These are phyloP conservation scores for Seriola rivoliana DNA, from an alignment of 2,113 vertebrate genomes.

Conservation along the genomic window DNA sequence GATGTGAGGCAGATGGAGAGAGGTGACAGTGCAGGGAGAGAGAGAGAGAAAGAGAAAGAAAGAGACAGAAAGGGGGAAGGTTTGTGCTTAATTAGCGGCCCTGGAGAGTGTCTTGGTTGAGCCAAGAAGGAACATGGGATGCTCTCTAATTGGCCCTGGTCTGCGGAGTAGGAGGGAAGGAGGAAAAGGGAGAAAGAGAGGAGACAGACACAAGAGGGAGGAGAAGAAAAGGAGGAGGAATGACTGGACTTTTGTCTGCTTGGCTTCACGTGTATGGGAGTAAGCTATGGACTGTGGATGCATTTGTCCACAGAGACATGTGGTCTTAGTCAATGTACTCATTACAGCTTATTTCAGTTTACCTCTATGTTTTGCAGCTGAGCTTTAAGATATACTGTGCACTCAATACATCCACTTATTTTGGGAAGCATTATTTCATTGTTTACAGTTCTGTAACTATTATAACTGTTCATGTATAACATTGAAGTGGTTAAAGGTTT, in stretches of 20 bases:
- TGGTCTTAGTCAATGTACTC: constrained; percentile 12
- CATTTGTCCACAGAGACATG: constrained; percentile 19
- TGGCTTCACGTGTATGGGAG: constrained; percentile 29
- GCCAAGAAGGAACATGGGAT: constrained; percentile 78
- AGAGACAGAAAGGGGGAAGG: constrained; percentile 43
- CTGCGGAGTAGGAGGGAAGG: constrained; percentile 50
- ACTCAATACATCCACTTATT: background rate
- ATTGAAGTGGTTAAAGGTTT: background rate
- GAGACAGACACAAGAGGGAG: constrained; percentile 29
- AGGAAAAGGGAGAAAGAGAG: constrained; percentile 22
- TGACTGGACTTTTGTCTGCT: constrained; percentile 61
- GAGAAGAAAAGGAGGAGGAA: constrained; percentile 39
- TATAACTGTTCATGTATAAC: background rate
- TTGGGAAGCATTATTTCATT: too few relatives aligned
- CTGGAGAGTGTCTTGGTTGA: constrained; percentile 80
- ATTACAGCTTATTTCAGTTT: background rate
- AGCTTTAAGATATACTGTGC: background rate
- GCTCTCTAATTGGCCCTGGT: constrained; percentile 84
- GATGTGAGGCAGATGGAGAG: constrained; percentile 64
- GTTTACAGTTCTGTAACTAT: background rate
- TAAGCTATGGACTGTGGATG: constrained; percentile 28
- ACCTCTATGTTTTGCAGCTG: background rate
- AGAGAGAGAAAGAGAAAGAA: constrained; percentile 7
- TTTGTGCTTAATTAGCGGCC: constrained; percentile 83
- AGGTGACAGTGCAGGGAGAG: constrained; percentile 61